Evolutionary conservation across 2,888 invertebrate genomes (phyloP).

Genomic region (Dyspetes luteomarginatus): DNA sequence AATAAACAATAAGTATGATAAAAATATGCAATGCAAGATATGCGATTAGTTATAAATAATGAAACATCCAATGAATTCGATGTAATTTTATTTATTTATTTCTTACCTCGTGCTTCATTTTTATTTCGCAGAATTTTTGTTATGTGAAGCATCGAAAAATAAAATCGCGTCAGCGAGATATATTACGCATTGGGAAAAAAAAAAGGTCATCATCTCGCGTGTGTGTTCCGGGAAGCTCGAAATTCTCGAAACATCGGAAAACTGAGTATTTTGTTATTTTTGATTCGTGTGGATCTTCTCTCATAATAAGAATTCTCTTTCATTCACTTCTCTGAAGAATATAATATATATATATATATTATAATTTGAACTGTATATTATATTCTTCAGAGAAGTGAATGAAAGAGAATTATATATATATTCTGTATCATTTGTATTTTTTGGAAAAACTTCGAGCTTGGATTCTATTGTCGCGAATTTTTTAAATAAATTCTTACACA

Average conservation of each 20-base stretch:
- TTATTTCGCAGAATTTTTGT: slow-evolving; percentile 8
- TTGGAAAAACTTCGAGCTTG: no score
- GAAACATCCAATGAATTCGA: not conserved
- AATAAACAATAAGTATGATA: not conserved
- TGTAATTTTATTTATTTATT: slow-evolving; percentile 19
- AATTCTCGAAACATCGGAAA: slow-evolving; percentile 16
- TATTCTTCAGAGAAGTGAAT: no score
- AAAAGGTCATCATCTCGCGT: not conserved
- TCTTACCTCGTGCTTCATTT: not conserved
- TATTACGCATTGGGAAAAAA: slow-evolving; percentile 27
- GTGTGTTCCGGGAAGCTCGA: slow-evolving; percentile 12
- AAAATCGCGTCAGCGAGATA: slow-evolving; percentile 2
- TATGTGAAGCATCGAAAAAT: slow-evolving; percentile 31
- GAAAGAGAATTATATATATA: no score
- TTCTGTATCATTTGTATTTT: no score
- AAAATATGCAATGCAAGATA: no score
- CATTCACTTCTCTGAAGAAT: no score
- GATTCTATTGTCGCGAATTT: no score
- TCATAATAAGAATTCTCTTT: no score
- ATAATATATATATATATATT: no score
- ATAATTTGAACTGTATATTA: no score
- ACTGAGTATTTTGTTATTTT: not conserved
- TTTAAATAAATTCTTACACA: no score
- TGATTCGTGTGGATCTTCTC: not conserved
- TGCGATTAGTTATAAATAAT: no score